Percentiles rank a stretch among this genome's conserved stretches.
phyloP scores from a whole-genome alignment of 2,113 vertebrate genomes.

The Alces alces region DNA sequence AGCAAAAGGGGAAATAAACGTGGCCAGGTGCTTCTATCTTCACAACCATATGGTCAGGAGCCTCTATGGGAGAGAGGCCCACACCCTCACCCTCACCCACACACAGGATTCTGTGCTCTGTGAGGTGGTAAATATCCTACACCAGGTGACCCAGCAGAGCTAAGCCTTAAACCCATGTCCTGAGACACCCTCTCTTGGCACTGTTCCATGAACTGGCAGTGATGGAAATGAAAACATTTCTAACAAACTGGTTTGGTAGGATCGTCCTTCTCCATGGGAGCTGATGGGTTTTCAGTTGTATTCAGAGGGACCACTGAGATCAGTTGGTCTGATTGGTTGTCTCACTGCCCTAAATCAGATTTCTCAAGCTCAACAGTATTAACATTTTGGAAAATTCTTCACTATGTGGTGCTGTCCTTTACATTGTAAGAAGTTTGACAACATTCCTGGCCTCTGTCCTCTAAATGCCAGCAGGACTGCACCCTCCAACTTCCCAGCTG shows the following conservation, averaged over 20 bases:
- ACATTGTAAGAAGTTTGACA: too few species aligned
- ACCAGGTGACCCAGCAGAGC: not conserved
- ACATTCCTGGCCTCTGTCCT: not conserved
- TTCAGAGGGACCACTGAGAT: not conserved
- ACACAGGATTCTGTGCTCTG: accelerated
- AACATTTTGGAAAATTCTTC: not conserved
- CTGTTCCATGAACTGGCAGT: accelerated
- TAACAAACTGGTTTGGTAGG: accelerated
- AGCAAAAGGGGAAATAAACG: not conserved
- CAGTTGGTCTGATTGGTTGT: accelerated
- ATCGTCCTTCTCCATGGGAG: accelerated
- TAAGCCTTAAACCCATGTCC: not conserved
- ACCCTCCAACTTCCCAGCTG: accelerated
- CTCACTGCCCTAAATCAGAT: not conserved
- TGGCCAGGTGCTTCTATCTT: not conserved
- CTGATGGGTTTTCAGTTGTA: accelerated
- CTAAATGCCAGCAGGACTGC: not conserved
- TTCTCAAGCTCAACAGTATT: not conserved
- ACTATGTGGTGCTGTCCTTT: accelerated
- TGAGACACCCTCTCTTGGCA: not conserved
- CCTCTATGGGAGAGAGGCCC: accelerated
- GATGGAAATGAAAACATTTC: not conserved
- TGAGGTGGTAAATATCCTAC: not conserved
- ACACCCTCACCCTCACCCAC: accelerated
- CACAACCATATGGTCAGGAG: not conserved